These are phyloP conservation scores for Parambassis ranga DNA, from an alignment of 2,797 vertebrate genomes.

Conservation along the genomic window DNA sequence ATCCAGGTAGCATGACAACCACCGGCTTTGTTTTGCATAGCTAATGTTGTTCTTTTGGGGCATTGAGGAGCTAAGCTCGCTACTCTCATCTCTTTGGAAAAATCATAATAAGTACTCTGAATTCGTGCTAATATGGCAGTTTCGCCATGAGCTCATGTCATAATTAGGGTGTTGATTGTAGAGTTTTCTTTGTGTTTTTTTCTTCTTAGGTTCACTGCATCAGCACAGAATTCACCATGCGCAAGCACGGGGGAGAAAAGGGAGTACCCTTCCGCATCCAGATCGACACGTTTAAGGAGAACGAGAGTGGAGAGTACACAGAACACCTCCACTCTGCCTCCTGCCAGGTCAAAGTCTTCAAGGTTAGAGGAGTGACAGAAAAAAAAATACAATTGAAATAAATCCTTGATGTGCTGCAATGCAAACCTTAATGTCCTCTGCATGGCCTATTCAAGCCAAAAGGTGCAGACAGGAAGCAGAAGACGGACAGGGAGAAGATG, in stretches of 20 bases:
- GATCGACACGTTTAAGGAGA: constrained; percentile 95
- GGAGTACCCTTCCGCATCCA: constrained; percentile 95
- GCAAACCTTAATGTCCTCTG: background rate
- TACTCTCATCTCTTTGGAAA: no score
- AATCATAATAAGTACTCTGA: no score
- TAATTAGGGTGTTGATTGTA: background rate
- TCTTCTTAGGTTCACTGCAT: constrained; percentile 92
- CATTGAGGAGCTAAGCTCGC: background rate
- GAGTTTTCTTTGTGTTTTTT: background rate
- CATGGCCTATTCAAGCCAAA: constrained; percentile 77
- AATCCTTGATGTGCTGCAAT: background rate
- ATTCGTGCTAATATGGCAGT: no score
- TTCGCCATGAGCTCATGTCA: no score
- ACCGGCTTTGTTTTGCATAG: background rate
- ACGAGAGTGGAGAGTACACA: constrained; percentile 89
- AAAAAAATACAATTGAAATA: background rate
- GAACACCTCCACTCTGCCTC: constrained; percentile 98
- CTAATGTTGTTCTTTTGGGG: background rate
- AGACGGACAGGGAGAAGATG: constrained; percentile 87
- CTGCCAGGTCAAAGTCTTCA: constrained; percentile 99
- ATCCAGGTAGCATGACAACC: constrained; percentile 86
- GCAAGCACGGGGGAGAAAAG: constrained; percentile 96
- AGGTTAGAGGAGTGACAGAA: constrained; percentile 76
- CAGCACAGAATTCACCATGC: constrained; percentile 97
- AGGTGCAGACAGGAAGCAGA: constrained; percentile 88